These are phyloP conservation scores for Empis livida DNA, from an alignment of 2,888 invertebrate genomes.

Conservation along the genomic window DNA sequence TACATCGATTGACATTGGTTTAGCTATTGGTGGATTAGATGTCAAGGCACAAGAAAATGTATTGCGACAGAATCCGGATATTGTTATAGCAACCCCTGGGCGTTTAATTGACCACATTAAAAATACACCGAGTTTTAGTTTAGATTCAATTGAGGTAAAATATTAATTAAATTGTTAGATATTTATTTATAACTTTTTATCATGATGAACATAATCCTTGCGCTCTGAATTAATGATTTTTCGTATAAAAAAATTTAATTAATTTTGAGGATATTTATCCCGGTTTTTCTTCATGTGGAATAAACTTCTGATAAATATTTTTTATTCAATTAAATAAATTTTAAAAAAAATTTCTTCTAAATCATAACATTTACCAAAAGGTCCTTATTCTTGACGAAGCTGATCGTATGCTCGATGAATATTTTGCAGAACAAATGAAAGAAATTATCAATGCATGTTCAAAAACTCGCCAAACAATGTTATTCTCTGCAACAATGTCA, in stretches of 20 bases:
- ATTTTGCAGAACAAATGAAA: constrained; percentile 98
- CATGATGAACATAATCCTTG: constrained; percentile 35
- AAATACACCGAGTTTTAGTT: constrained; percentile 83
- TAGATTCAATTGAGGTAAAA: constrained; percentile 80
- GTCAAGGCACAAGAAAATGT: constrained; percentile 68
- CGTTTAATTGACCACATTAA: constrained; percentile 93
- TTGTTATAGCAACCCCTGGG: constrained; percentile 97
- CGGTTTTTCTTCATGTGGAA: neutral
- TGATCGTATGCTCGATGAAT: constrained; percentile 91
- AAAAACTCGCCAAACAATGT: constrained; percentile 82
- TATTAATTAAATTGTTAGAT: neutral
- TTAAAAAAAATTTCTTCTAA: neutral
- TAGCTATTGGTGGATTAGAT: constrained; percentile 81
- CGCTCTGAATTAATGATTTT: constrained; percentile 27
- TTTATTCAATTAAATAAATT: neutral
- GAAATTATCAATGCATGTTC: constrained; percentile 91
- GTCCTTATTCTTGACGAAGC: constrained; percentile 51
- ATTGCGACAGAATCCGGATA: constrained; percentile 81
- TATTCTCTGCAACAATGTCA: constrained; percentile 99
- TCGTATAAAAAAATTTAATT: neutral
- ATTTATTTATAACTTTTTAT: neutral
- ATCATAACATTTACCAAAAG: constrained; percentile 14
- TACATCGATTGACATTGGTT: constrained; percentile 64
- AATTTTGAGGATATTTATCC: neutral
- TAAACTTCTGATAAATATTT: neutral